phyloP scores from a whole-genome alignment of 1,140 invertebrate species.

The Trichoplusia ni region DNA sequence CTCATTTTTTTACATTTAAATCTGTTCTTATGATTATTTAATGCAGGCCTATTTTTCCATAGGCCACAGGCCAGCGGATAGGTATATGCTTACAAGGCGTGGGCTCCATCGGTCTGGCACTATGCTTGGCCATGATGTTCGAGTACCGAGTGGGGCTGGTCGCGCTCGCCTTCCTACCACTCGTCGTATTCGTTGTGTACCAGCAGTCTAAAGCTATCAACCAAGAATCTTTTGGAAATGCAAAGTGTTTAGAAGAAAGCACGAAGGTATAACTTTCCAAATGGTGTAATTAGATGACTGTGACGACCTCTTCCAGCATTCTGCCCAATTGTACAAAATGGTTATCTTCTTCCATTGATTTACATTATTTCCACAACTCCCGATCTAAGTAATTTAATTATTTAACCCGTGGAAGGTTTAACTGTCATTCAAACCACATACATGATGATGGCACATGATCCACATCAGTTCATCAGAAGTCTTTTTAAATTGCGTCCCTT shows the following conservation, averaged over 20 bases:
- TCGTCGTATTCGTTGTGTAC: constrained; percentile 83
- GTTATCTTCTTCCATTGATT: too few species aligned
- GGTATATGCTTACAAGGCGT: constrained; percentile 85
- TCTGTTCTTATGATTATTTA: too few species aligned
- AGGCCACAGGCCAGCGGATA: constrained; percentile 87
- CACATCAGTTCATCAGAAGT: too few species aligned
- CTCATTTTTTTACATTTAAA: too few species aligned
- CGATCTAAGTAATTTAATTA: too few species aligned
- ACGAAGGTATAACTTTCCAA: constrained; percentile 70
- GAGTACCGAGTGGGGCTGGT: constrained; percentile 87
- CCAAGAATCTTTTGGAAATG: constrained; percentile 78
- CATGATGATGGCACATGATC: too few species aligned
- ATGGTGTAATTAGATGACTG: background rate
- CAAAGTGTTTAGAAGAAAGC: constrained; percentile 81
- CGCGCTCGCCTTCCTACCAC: constrained; percentile 84
- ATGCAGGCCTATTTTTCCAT: too few species aligned
- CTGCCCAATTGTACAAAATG: too few species aligned
- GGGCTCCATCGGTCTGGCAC: constrained; percentile 82
- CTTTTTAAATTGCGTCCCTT: too few species aligned
- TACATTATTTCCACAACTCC: too few species aligned
- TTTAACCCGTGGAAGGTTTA: too few species aligned
- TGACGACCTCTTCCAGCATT: background rate
- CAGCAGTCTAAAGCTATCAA: constrained; percentile 83
- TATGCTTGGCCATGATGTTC: constrained; percentile 84
- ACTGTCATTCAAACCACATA: too few species aligned